These are phyloP conservation scores for Thereva unica DNA, from an alignment of 2,888 invertebrate genomes.

Conservation along the genomic window DNA sequence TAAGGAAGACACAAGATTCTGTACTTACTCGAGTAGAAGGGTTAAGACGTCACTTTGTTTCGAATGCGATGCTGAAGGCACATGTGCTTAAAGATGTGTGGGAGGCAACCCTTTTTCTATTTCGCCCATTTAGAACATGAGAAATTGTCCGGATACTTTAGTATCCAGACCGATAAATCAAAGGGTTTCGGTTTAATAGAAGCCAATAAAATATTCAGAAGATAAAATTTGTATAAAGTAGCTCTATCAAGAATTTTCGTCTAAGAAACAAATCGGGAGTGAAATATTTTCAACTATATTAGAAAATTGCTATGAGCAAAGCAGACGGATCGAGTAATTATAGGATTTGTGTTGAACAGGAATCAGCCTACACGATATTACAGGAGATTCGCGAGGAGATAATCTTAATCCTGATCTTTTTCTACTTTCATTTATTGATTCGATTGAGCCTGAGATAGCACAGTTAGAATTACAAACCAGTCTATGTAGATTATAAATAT, in stretches of 20 bases:
- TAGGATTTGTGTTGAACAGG: no score
- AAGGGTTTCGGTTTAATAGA: slow-evolving; percentile 27
- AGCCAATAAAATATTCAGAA: slow-evolving; percentile 24
- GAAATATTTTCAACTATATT: no score
- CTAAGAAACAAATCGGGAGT: not conserved
- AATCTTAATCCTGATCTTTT: no score
- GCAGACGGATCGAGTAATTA: no score
- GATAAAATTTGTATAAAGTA: slow-evolving; percentile 17
- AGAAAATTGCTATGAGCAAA: no score
- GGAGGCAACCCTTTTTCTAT: not conserved
- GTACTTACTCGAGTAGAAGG: not conserved
- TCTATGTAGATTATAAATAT: no score
- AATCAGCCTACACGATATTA: no score
- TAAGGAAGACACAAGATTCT: no score
- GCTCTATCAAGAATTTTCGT: not conserved
- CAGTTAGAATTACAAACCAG: no score
- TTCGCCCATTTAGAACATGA: not conserved
- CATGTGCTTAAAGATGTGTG: not conserved
- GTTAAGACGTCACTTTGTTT: slow-evolving; percentile 21
- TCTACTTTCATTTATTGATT: no score
- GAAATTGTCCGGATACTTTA: slow-evolving; percentile 24
- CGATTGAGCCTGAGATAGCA: no score
- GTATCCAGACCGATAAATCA: slow-evolving; percentile 26
- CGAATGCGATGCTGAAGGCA: slow-evolving; percentile 1
- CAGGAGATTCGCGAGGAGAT: no score